phyloP scores from a whole-genome alignment of 2,113 vertebrate species.

The Perognathus longimembris region DNA sequence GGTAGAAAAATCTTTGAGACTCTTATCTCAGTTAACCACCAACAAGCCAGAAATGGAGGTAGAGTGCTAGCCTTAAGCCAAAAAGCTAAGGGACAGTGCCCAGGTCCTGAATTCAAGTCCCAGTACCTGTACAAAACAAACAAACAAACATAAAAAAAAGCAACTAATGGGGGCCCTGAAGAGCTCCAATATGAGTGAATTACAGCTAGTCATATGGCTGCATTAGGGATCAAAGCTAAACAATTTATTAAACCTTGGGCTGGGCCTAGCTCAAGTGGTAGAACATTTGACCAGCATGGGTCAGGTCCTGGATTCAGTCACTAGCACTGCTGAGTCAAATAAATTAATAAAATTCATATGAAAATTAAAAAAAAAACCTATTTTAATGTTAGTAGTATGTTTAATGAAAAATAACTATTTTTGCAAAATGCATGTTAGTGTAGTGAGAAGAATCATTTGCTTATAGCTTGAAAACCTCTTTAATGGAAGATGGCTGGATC shows the following conservation, averaged over 20 bases:
- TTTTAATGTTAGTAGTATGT: neutral
- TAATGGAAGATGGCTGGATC: neutral
- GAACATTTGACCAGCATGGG: neutral
- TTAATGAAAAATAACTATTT: neutral
- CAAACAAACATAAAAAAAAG: neutral
- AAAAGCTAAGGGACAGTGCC: too few relatives aligned
- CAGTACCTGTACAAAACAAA: too few relatives aligned
- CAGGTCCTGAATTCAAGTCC: too few relatives aligned
- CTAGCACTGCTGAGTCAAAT: neutral
- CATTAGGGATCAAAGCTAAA: conserved; percentile 32
- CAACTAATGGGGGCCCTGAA: neutral
- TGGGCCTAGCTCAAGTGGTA: neutral
- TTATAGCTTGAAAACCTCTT: conserved; percentile 28
- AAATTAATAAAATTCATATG: neutral
- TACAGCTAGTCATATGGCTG: neutral
- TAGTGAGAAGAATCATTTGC: neutral
- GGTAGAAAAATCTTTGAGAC: too few relatives aligned
- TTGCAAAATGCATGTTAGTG: conserved; percentile 10
- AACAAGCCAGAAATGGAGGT: too few relatives aligned
- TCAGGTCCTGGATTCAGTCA: too few relatives aligned
- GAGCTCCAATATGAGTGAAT: neutral
- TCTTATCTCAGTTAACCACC: too few relatives aligned
- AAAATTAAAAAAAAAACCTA: neutral
- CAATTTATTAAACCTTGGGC: neutral
- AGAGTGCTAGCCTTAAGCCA: too few relatives aligned